Evolutionary conservation across 1,140 invertebrate species (phyloP), one percentile per base, ranked within the genome.

Genomic region (Oryctes rhinoceros): DNA sequence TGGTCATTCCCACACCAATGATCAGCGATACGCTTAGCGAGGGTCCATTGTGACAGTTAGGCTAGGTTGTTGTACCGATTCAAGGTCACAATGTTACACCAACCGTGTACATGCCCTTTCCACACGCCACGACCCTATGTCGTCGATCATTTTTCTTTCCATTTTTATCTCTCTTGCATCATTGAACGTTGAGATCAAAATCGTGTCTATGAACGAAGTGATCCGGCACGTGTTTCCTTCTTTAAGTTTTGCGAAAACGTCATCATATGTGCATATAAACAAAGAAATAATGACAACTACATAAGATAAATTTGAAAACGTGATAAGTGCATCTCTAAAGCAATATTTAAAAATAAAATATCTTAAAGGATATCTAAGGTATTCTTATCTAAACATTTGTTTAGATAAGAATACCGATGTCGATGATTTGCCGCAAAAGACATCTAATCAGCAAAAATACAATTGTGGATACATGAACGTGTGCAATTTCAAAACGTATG

Each of bases 31-130:
- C 24, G 65, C 65, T 24, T 71, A 71, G 65, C 30, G 65, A 71
- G 9, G 65, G 65, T 71, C 65, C 65, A 71, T 71, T 71, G 65
- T 71, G 65, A 37, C 65, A 71, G 65, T 71, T 71, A 71, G 65
- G 24, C 65, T 71, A 71, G 65, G 65, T 71, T 71, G 65, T 71
- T 71, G 65, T 71, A 71, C 65, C 24, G 65, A 30, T 5, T 71
- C 65, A 71, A 71, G 65, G 65, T 71, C 65, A 71, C 37, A 71
- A 71, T 71, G 65, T 71, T 71, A 71, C 65, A 71, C 24, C 20
- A 71, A 71, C 65, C 35, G 35, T 71, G 65, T 35, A 71, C 24
- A 13, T 71, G 37, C 65, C 65, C 65, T 18, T 67, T 67, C 65
- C 24, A 71, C 65, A 71, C 13, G 65, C 65, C 20, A 71, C 65